Percentiles rank a stretch among this genome's conserved stretches.
These are phyloP conservation scores for Poecilia wingei DNA, from an alignment of 2,797 vertebrate genomes.

Conservation along the genomic window DNA sequence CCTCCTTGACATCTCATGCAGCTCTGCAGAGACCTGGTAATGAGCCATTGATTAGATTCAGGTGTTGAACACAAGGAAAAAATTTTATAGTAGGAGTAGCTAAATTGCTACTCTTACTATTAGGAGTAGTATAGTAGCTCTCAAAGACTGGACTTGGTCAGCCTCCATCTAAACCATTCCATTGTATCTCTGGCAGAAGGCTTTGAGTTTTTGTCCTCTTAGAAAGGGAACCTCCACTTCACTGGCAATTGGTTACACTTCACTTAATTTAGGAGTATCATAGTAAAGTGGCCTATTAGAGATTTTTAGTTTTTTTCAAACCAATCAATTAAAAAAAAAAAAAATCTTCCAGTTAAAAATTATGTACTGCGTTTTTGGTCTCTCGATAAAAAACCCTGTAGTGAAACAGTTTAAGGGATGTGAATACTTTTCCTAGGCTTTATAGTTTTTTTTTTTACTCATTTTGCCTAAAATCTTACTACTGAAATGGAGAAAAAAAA, in stretches of 20 bases:
- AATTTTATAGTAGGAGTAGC: too few species aligned
- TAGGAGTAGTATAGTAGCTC: neutral
- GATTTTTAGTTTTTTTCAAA: neutral
- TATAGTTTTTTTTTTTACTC: slow-evolving; percentile 1
- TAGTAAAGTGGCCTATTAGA: too few species aligned
- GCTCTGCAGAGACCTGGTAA: neutral
- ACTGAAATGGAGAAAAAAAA: neutral
- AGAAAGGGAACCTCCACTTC: neutral
- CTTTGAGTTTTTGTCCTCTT: neutral
- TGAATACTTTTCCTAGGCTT: neutral
- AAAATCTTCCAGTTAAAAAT: neutral
- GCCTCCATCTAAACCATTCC: neutral
- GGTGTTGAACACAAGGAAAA: neutral
- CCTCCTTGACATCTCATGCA: neutral
- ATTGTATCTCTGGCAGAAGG: neutral
- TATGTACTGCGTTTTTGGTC: neutral
- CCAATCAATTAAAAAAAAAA: neutral
- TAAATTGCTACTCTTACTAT: too few species aligned
- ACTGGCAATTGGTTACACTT: neutral
- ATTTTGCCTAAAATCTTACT: neutral
- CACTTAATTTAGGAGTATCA: neutral
- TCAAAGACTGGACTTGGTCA: neutral
- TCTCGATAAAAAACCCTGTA: neutral
- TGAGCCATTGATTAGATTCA: neutral
- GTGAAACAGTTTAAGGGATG: neutral